Evolutionary conservation across 2,797 vertebrate species (phyloP).

Genomic region (Pseudomugil gertrudae): DNA sequence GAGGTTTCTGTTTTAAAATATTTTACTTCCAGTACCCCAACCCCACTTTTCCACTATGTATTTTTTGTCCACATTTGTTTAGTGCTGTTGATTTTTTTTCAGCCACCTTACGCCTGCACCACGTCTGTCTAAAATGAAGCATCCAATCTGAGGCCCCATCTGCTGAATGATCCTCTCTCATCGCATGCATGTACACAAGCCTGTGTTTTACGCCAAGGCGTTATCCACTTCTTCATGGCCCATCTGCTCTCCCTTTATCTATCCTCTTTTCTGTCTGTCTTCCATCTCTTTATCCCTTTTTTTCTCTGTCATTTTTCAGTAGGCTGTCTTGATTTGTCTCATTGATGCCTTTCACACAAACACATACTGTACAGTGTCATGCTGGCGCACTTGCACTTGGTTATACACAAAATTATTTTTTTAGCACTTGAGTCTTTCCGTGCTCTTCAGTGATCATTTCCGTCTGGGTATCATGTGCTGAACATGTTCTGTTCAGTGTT

Average conservation of each 20-base stretch:
- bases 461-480: conserved; percentile 28
- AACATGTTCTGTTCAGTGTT: conserved; percentile 33
- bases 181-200: conserved; percentile 74
- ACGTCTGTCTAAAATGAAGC: conserved; percentile 76
- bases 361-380: conserved; percentile 22
- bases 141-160: conserved; percentile 79
- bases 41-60: conserved; percentile 40
- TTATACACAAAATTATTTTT: conserved; percentile 15
- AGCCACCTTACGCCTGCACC: conserved; percentile 68
- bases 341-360: conserved; percentile 53
- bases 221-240: conserved; percentile 77
- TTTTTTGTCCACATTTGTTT: conserved; percentile 69
- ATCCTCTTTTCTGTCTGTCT: conserved; percentile 66
- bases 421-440: conserved; percentile 24
- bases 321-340: conserved; percentile 62
- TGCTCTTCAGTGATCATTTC: conserved; percentile 23
- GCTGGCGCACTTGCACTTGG: conserved; percentile 25
- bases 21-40: conserved; percentile 41
- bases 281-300: conserved; percentile 64
- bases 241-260: conserved; percentile 78
- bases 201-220: conserved; percentile 74
- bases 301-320: conserved; percentile 50
- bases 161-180: conserved; percentile 75
- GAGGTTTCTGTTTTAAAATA: conserved; percentile 70
- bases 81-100: conserved; percentile 72